These are phyloP conservation scores for Lithophane semibrunnea DNA, from an alignment of 2,888 invertebrate genomes.

Conservation along the genomic window DNA sequence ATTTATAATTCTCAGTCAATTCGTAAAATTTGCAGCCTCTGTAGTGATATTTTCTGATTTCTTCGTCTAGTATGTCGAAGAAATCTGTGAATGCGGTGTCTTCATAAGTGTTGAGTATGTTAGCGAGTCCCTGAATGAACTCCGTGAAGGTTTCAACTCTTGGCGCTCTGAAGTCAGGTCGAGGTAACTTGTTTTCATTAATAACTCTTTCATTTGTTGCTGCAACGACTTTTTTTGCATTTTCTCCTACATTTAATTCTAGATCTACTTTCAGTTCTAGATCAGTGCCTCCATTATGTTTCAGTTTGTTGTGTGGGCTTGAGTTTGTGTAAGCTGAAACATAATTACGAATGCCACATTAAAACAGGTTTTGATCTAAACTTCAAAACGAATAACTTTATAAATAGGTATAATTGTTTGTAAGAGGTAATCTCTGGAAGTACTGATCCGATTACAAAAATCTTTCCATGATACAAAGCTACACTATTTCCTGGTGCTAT, in stretches of 20 bases:
- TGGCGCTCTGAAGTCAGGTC: neutral
- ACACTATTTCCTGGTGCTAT: neutral
- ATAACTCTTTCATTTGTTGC: neutral
- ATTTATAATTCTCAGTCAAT: slow-evolving; percentile 61
- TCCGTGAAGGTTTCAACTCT: slow-evolving; percentile 70
- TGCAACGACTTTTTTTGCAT: neutral
- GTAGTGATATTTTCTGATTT: slow-evolving; percentile 73
- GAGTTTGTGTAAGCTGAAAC: slow-evolving; percentile 16
- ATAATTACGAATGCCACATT: too few species aligned
- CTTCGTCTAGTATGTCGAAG: slow-evolving; percentile 66
- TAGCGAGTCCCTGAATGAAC: slow-evolving; percentile 69
- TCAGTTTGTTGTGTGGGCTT: neutral
- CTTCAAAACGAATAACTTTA: neutral
- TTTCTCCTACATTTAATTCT: neutral
- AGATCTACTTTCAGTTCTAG: neutral
- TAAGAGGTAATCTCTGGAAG: neutral
- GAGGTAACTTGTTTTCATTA: neutral
- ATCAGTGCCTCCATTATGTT: neutral
- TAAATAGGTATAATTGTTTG: neutral
- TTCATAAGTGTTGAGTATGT: slow-evolving; percentile 67
- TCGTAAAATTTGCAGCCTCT: slow-evolving; percentile 73
- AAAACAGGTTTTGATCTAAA: neutral
- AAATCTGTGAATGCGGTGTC: slow-evolving; percentile 72
- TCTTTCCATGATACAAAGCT: neutral
- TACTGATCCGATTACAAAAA: neutral